Evolutionary conservation across 64 coral and sea anemone species (phyloP).

Genomic region (Montipora efflorescens): DNA sequence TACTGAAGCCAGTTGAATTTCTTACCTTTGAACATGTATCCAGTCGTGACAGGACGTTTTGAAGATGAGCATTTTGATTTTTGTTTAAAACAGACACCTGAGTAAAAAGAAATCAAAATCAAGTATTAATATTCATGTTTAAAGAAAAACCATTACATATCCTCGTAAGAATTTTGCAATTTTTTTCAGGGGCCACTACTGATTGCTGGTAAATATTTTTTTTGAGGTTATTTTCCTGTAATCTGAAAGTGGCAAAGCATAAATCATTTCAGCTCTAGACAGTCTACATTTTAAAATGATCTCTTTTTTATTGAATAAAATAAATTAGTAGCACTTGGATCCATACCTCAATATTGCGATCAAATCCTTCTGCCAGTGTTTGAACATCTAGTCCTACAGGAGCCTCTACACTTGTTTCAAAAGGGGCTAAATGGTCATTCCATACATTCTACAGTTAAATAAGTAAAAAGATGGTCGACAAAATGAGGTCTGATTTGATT

Average conservation of each 20-base stretch:
- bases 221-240: no score
- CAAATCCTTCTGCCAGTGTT: slow-evolving; percentile 58
- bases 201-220: no score
- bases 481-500: no score
- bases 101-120: not conserved
- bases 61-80: slow-evolving; percentile 76
- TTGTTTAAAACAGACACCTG: slow-evolving; percentile 66
- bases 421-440: slow-evolving; percentile 60
- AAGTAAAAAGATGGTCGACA: no score
- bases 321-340: not conserved
- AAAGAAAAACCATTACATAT: not conserved
- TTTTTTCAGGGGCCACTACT: no score
- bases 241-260: not conserved
- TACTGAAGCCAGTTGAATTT: no score
- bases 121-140: not conserved
- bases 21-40: slow-evolving; percentile 75
- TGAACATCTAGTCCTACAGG: slow-evolving; percentile 55
- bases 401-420: slow-evolving; percentile 46
- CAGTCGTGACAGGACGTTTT: slow-evolving; percentile 68
- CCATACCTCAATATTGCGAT: slow-evolving; percentile 3
- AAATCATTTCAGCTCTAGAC: not conserved
- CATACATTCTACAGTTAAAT: slow-evolving; percentile 31
- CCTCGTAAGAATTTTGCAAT: no score
- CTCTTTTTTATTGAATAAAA: not conserved
- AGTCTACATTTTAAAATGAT: not conserved